Evolutionary conservation across 2,888 invertebrate species (phyloP).

Genomic region (Mystacides longicornis): DNA sequence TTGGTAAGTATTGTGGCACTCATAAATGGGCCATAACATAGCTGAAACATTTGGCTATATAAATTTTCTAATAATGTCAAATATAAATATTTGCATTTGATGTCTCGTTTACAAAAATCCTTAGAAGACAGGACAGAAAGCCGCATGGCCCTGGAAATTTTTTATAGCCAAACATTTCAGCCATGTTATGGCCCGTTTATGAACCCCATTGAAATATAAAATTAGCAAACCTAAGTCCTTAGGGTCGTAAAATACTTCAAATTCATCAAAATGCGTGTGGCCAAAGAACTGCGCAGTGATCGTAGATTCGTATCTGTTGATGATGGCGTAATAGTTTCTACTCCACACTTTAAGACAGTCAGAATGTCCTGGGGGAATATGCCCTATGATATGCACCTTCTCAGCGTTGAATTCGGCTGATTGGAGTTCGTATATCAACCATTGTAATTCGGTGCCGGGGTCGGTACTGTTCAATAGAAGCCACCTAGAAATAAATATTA

Average conservation of each 20-base stretch:
- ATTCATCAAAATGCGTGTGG: conserved; percentile 91
- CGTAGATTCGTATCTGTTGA: conserved; percentile 82
- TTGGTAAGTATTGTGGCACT: too few species aligned
- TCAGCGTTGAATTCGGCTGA: conserved; percentile 89
- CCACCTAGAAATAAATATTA: conserved; percentile 67
- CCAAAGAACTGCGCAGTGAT: conserved; percentile 92
- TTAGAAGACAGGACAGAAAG: too few species aligned
- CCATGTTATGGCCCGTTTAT: too few species aligned
- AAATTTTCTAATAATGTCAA: too few species aligned
- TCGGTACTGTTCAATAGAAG: conserved; percentile 89
- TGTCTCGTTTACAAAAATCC: too few species aligned
- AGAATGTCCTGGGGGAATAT: conserved; percentile 90
- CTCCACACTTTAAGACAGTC: conserved; percentile 96
- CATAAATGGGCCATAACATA: too few species aligned
- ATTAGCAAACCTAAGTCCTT: conserved; percentile 61
- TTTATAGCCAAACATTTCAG: too few species aligned
- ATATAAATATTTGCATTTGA: too few species aligned
- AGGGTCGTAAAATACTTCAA: conserved; percentile 86
- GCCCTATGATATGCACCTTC: conserved; percentile 95
- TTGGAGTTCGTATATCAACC: conserved; percentile 91
- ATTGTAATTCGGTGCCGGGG: conserved; percentile 89
- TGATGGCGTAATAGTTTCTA: conserved; percentile 83
- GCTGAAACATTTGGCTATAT: too few species aligned
- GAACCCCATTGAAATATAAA: too few species aligned
- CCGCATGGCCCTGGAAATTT: too few species aligned